phyloP scores from a whole-genome alignment of 23 tunicate genomes.

The Ciona savignyi region DNA sequence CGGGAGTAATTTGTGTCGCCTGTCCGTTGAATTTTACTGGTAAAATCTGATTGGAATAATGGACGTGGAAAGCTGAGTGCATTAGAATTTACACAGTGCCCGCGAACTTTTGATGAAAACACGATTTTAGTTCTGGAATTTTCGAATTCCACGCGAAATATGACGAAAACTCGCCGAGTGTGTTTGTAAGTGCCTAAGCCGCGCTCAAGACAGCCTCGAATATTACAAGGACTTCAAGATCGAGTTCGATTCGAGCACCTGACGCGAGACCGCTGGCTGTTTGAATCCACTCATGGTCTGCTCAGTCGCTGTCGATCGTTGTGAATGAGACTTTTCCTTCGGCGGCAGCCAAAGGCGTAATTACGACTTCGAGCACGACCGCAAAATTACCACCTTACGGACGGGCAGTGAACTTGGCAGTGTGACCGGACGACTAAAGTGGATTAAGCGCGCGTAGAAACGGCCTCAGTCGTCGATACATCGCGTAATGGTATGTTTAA shows the following conservation, averaged over 20 bases:
- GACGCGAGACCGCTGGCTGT: background rate
- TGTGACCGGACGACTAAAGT: background rate
- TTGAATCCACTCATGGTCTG: background rate
- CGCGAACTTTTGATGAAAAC: background rate
- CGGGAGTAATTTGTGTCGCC: background rate
- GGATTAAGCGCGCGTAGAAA: background rate
- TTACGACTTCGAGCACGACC: background rate
- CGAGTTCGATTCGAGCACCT: background rate
- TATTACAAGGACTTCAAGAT: background rate
- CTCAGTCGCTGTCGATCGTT: background rate
- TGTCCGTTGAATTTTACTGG: background rate
- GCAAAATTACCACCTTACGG: background rate
- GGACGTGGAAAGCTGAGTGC: background rate
- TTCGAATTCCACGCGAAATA: background rate
- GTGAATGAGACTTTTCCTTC: background rate
- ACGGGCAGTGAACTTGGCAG: background rate
- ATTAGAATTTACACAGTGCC: background rate
- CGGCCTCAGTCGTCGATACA: background rate
- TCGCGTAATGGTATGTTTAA: background rate
- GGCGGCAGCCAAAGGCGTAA: background rate
- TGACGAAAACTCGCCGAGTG: background rate
- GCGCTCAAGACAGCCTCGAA: background rate
- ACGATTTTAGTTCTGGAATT: background rate
- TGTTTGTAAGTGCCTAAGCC: background rate
- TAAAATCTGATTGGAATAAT: conserved; percentile 4